Percentiles rank a stretch among this genome's conserved stretches.
These are phyloP conservation scores for Ceriagrion tenellum DNA, from an alignment of 2,888 invertebrate genomes.

Conservation along the genomic window DNA sequence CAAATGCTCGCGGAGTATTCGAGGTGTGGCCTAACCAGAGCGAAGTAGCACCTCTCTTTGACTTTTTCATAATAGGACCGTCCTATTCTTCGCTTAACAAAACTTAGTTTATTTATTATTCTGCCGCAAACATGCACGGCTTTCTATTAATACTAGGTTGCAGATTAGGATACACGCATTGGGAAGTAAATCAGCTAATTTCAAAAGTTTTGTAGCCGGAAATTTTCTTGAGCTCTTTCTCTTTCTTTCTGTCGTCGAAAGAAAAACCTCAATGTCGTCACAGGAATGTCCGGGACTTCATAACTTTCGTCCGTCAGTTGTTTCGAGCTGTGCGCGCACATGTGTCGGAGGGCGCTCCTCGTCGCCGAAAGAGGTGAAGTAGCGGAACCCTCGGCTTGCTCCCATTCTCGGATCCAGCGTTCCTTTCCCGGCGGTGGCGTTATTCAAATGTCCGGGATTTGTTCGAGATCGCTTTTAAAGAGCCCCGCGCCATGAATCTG, in stretches of 20 bases:
- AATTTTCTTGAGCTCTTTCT: neutral
- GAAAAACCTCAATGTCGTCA: neutral
- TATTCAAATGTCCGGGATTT: conserved; percentile 3
- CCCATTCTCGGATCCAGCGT: neutral
- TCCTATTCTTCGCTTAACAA: too few relatives aligned
- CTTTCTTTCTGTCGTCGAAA: neutral
- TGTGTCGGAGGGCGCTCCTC: neutral
- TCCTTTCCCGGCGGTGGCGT: neutral
- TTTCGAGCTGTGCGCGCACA: too few relatives aligned
- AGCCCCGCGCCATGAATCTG: neutral
- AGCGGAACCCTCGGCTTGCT: neutral
- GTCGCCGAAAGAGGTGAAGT: neutral
- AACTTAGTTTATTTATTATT: too few relatives aligned
- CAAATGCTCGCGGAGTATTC: too few relatives aligned
- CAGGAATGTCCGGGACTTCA: neutral
- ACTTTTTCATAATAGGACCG: too few relatives aligned
- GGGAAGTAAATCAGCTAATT: too few relatives aligned
- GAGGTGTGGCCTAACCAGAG: too few relatives aligned
- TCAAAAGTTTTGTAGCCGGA: neutral
- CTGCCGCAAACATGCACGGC: too few relatives aligned
- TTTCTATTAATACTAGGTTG: too few relatives aligned
- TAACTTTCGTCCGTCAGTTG: neutral
- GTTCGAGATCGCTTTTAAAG: neutral
- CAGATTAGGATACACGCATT: too few relatives aligned
- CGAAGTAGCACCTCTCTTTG: too few relatives aligned